Evolutionary conservation across 2,797 vertebrate genomes (phyloP), one percentile per base, ranked within the genome.

Genomic region (Chiroxiphia lanceolata): DNA sequence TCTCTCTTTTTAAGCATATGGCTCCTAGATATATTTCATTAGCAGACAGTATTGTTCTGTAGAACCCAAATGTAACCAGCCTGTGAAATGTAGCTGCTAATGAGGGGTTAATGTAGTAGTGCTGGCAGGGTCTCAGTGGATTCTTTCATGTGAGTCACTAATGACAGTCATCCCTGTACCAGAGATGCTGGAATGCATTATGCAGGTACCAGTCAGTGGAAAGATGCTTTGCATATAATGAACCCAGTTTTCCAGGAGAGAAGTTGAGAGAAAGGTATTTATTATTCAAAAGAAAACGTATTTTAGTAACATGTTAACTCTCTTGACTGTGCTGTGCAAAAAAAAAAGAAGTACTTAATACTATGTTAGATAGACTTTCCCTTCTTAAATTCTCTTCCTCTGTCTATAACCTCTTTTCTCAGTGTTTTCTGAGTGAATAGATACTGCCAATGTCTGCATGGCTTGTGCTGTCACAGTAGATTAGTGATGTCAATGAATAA

Each of bases 381-480:
- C 14, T 64, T 87, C 70, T 80, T 63, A 48, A 72, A 78, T 89
- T 76, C 15, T 76, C 27, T 84, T 90, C 15, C 34, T 61, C 38
- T 72, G 74, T 70, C 34, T 19, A 14, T 34, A 93, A 79, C n/a
- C 31, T 67, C 59, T 77, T 83, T 71, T 65, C n/a, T 68, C 22
- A 71, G 42, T 34, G 44, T 82, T 94, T 93, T 92, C 83, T 94
- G 71, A 77, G 44, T 67, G 67, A 87, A 75, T 48, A 77, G 53
- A 53, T 92, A 78, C 71, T 88, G 76, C 38, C 85, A 87, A 17
- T 76, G 36, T 83, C 83, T 94, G 88, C 88, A 93, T 94, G 93
- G 57, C 72, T 89, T 94, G 82, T 61, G 87, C 89, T 93, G 93
- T 95, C 96, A 92, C 16, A 80, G 34, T 53, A 83, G 65, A 95